Base-by-base conservation (phyloP, 1,140 invertebrate species). In the Harlomillsia oculata region DNA sequence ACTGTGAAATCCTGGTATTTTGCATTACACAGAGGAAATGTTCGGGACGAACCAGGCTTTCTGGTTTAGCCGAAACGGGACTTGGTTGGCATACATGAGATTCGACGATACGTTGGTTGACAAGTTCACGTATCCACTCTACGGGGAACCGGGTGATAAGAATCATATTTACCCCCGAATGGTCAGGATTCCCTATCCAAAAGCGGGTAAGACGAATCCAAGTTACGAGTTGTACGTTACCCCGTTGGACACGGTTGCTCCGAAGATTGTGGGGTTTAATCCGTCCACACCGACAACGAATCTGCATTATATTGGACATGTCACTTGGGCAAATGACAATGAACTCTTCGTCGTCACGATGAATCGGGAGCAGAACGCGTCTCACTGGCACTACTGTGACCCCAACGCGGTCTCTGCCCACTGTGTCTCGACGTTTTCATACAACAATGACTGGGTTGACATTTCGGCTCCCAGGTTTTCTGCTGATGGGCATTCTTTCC, bases 61-160 rank as follows among this genome's bases (percentile, higher is more conserved):
- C 8, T 96, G 91, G 90, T 91, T 93, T 72, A 90, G 89, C 25
- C 80, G 83, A 0, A 77, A 82, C 65, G 88, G 88, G 5, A 79
- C 71, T 14, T 82, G 67, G 40, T 52, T 96, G 49, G 84, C 84
- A 0, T 94, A 85, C 68, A 87, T 83, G 2, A 80, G 80, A 45
- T 94, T 90, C 71, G 82, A 95, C 70, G 92, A 96, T 70, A 80
- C 77, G 40, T 34, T 65, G 13, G 77, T 79, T 0, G 68, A 71
- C 25, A 60, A 65, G 1, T 74, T 75, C 58, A 60, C 71, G 34
- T 76, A 71, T 57, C 70, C 72, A 9, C 62, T 69, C 11, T 79
- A 77, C 65, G 76, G 76, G 4, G 53, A 65, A 3, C 67, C 71
- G 11, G 67, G 66, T 37, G 56, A 49, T 53, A 1, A 2, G n/a